A percentile compares a stretch with the other conserved stretches of the same genome.
These are phyloP conservation scores for Papilio elwesi DNA, from an alignment of 2,888 invertebrate genomes.

Conservation along the genomic window DNA sequence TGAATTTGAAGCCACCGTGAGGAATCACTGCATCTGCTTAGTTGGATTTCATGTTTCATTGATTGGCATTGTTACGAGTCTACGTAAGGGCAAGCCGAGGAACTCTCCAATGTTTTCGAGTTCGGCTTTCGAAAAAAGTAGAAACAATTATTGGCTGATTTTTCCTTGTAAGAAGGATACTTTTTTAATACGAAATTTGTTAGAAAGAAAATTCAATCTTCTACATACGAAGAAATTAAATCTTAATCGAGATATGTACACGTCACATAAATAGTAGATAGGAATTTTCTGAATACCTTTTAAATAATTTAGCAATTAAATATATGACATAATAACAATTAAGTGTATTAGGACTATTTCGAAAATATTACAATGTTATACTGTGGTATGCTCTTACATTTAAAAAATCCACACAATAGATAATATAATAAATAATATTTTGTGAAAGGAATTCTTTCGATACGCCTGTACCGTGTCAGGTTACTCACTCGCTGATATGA, in stretches of 20 bases:
- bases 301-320: no score
- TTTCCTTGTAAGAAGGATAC: conserved; percentile 21
- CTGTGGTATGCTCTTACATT: not conserved
- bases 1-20: conserved; percentile 50
- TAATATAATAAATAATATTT: conserved; percentile 19
- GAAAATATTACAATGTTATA: no score
- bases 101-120: conserved; percentile 60
- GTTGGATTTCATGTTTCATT: conserved; percentile 79
- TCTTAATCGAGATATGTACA: not conserved
- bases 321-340: no score
- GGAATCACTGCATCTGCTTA: conserved; percentile 75
- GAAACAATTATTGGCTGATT: conserved; percentile 71
- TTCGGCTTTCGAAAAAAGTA: conserved; percentile 61
- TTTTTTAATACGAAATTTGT: not conserved
- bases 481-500: conserved; percentile 33
- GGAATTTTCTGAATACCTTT: no score
- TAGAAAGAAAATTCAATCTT: not conserved
- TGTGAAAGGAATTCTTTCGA: conserved; percentile 19
- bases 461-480: conserved; percentile 31
- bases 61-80: conserved; percentile 78
- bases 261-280: no score
- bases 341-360: no score
- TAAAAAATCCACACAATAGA: not conserved
- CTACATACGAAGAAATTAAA: not conserved
- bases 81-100: conserved; percentile 56